phyloP scores from a whole-genome alignment of 2,888 invertebrate genomes.

The Pasiphila rectangulata region DNA sequence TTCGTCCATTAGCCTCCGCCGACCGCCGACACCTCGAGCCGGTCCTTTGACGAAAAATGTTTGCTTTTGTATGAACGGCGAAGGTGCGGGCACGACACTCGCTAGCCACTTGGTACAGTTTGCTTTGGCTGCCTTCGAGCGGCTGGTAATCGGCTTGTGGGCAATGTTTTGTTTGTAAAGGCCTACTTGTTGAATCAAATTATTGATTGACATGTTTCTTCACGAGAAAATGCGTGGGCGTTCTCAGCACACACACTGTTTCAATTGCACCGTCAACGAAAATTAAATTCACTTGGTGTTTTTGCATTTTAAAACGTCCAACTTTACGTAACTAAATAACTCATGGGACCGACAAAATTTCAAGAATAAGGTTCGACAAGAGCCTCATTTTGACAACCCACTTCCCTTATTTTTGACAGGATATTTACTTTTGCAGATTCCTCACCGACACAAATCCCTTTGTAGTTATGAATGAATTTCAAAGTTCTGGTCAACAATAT shows the following conservation, averaged over 20 bases:
- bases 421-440: constrained; percentile 47
- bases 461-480: constrained; percentile 51
- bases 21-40: constrained; percentile 72
- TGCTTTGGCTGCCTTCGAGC: constrained; percentile 53
- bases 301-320: not conserved
- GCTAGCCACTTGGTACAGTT: constrained; percentile 58
- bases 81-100: constrained; percentile 68
- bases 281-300: not conserved
- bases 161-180: constrained; percentile 40
- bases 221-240: constrained; percentile 14
- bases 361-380: constrained; percentile 5
- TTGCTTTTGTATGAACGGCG: constrained; percentile 53
- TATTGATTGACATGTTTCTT: constrained; percentile 27
- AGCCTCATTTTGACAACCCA: constrained; percentile 13
- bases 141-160: constrained; percentile 53
- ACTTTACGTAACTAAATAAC: not conserved
- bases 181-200: constrained; percentile 29
- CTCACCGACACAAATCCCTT: constrained; percentile 41
- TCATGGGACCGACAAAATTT: constrained; percentile 4
- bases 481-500: constrained; percentile 41
- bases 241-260: not conserved
- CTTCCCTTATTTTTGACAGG: constrained; percentile 35
- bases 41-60: constrained; percentile 73
- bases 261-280: not conserved
- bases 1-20: constrained; percentile 73